Percentiles rank a stretch among this genome's conserved stretches.
Evolutionary conservation across 2,888 invertebrate species (phyloP).

Genomic region (Amphipoea lucens): DNA sequence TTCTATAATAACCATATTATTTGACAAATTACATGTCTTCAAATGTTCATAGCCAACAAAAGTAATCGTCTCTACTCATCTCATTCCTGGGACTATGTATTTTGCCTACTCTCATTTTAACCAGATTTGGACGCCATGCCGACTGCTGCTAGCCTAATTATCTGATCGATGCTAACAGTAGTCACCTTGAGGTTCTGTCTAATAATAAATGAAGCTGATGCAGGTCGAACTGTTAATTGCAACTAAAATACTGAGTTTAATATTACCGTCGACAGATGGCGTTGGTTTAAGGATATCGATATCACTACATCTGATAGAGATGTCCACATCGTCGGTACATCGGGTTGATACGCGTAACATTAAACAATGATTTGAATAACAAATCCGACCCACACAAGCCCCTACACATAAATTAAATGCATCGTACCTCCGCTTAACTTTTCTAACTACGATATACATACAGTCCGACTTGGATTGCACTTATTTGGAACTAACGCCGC

Average conservation of each 20-base stretch:
- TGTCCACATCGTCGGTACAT: neutral
- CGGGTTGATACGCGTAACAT: conserved; percentile 33
- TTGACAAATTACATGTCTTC: conserved; percentile 48
- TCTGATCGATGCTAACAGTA: conserved; percentile 61
- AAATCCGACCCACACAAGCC: conserved; percentile 74
- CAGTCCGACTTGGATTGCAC: conserved; percentile 85
- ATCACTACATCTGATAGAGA: conserved; percentile 25
- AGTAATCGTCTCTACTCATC: conserved; percentile 47
- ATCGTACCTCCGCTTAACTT: conserved; percentile 85
- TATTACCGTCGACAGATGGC: conserved; percentile 61
- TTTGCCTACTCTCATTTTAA: conserved; percentile 77
- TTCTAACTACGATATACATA: conserved; percentile 88
- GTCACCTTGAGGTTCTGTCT: conserved; percentile 63
- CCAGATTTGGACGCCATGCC: conserved; percentile 69
- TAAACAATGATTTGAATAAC: conserved; percentile 69
- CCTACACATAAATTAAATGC: conserved; percentile 88
- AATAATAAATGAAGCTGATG: conserved; percentile 65
- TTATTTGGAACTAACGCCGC: conserved; percentile 81
- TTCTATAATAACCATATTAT: conserved; percentile 46
- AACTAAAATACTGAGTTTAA: conserved; percentile 44
- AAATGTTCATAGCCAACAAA: conserved; percentile 57
- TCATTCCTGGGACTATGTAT: conserved; percentile 57
- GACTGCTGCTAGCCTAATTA: conserved; percentile 60
- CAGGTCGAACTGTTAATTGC: conserved; percentile 61
- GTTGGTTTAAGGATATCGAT: conserved; percentile 26